Evolutionary conservation across 2,797 vertebrate species (phyloP), one percentile per base, ranked within the genome.

Genomic region (Prionace glauca): DNA sequence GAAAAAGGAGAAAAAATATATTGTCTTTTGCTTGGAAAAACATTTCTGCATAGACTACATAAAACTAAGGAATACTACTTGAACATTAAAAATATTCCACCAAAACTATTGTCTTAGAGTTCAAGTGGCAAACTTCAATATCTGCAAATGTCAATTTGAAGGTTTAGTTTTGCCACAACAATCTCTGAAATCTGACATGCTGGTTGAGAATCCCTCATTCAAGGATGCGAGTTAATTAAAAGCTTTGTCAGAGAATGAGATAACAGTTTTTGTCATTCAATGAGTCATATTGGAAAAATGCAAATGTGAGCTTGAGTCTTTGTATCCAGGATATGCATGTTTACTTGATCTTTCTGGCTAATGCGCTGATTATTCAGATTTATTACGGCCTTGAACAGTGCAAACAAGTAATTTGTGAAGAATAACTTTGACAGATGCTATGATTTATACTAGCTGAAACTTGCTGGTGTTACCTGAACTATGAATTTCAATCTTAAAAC

Each of bases 261-360:
- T 32, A 45, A 74, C 69, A 32, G 45, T 32, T 41, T 77, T 50
- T 74, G 93, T 60, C 60, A 74, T 95, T 74, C 56, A 7, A 74
- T 94, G 71, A 94, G 41, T 56, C 69, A 94, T 94, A 56, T 3
- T 45, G 45, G 41, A 56, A 74, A 74, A 95, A n/a, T 77, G 29
- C 8, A 91, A 91, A 95, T 11, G 77, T 12, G 69, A 10, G 3
- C 41, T 71, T 94, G 41, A 41, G 41, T 50, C 41, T 74, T 94
- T 41, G 29, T 77, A 74, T 74, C 71, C 71, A 95, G 92, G 67
- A 94, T 77, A 41, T 74, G 45, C 45, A 56, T 95, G 93, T 95
- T 95, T 95, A 95, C 93, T 56, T 77, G 41, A 72, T 45, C 71
- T 95, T 74, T 77, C 69, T 95, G 45, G 50, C 24, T 72, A 94